Conservation (phyloP, 2,797 vertebrate genomes). For the Simalia tracyae region DNA sequence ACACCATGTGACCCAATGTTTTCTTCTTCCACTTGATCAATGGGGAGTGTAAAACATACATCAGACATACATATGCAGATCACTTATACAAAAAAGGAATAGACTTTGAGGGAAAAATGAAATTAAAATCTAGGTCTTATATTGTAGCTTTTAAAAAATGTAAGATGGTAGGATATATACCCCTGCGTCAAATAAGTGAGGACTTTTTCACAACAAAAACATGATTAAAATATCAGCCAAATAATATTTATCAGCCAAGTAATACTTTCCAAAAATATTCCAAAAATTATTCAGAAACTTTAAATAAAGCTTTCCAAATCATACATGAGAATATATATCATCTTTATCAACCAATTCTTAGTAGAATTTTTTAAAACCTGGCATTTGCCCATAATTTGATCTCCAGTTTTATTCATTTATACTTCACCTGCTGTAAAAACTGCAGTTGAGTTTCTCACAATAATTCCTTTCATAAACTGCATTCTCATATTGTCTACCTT, state of each 20-base stretch:
- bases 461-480: conserved; percentile 38
- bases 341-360: not conserved
- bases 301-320: not conserved
- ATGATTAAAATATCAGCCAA: not conserved
- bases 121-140: not conserved
- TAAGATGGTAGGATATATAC: not conserved
- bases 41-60: no score
- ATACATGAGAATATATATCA: not conserved
- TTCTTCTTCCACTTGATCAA: not conserved
- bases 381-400: not conserved
- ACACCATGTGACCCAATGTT: not conserved
- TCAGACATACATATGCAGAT: no score
- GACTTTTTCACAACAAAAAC: not conserved
- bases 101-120: not conserved
- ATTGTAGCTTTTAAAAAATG: not conserved
- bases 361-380: not conserved
- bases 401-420: conserved; percentile 4
- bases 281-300: not conserved
- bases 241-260: not conserved
- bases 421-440: conserved; percentile 2
- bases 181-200: not conserved
- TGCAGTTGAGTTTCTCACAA: conserved; percentile 29
- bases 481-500: conserved; percentile 23
- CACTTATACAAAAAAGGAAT: not conserved
- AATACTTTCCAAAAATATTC: not conserved